Base-by-base conservation (phyloP, 2,888 invertebrate species). In the Ormyrus pomaceus region DNA sequence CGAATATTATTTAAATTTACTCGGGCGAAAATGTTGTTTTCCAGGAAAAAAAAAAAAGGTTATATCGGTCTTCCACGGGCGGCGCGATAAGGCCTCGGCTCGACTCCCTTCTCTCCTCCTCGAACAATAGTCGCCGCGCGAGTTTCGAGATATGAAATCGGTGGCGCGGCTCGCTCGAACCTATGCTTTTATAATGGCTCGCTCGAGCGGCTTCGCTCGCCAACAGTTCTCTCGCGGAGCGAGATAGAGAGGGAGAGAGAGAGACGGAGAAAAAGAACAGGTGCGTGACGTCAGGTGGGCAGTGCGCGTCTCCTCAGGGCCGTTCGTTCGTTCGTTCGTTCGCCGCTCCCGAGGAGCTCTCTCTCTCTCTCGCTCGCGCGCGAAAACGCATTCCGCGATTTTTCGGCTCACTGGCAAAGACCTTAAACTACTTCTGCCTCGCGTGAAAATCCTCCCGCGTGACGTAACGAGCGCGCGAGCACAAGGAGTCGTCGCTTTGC, bases 201-300 rank as follows among this genome's bases (percentile, higher is more conserved):
- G 83, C 83, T 84, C 84, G 84, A 84, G 84, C 84, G 84, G 83
- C 82, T 87, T 88, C 87, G 51, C 70, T 53, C 59, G 59, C 59
- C 34, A 34, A 34, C 34, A 34, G 34, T 34, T 34, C 34, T 34
- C 59, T 61, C 59, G 34, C 53, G 71, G 51, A 61, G 34, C 34
- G 34, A 34, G 34, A 34, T 34, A 34, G 34, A 34, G 34, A 34
- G 34, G 34, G 34, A 34, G 34, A 34, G 3, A 78, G 10, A 70
- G 83, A 19, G 19, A 19, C 19, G 19, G 19, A 19, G 19, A 19
- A 86, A 84, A 86, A 86, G 87, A 88, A 89, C 90, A 90, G 90
- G 90, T 90, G 90, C 87, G 86, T 89, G 88, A 89, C 89, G 89
- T 90, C 89, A 89, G 89, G 89, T 90, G 90, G 90, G 88, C 88